Evolutionary conservation across 2,888 invertebrate species (phyloP).

Genomic region (Tyria jacobaeae): DNA sequence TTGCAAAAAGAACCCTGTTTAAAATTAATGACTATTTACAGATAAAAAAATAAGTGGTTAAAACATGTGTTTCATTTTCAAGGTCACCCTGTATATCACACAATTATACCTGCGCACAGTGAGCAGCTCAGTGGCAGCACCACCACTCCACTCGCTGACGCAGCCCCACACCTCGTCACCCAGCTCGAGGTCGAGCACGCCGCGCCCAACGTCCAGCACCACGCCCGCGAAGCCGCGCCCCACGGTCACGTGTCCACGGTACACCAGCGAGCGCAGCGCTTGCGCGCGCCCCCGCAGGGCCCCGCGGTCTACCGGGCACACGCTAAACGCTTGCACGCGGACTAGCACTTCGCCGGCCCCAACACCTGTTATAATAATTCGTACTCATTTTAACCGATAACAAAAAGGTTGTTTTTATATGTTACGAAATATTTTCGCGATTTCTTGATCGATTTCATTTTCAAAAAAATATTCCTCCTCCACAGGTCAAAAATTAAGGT

Average conservation of each 20-base stretch:
- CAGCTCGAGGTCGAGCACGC: constrained; percentile 75
- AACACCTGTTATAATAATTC: constrained; percentile 58
- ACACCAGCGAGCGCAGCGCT: constrained; percentile 63
- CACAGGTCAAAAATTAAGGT: too few relatives aligned
- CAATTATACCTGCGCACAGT: constrained; percentile 67
- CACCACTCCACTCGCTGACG: constrained; percentile 80
- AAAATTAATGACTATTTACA: too few relatives aligned
- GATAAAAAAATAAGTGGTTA: too few relatives aligned
- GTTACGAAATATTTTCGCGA: too few relatives aligned
- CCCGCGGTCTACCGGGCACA: constrained; percentile 70
- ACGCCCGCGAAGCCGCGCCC: constrained; percentile 79
- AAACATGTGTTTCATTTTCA: too few relatives aligned
- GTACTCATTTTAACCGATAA: too few relatives aligned
- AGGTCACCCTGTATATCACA: too few relatives aligned
- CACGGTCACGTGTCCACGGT: constrained; percentile 63
- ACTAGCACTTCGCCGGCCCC: constrained; percentile 75
- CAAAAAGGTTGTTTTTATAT: too few relatives aligned
- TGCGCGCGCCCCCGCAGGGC: constrained; percentile 73
- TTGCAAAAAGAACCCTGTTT: too few relatives aligned
- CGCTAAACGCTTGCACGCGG: constrained; percentile 81
- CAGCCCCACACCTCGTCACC: constrained; percentile 85
- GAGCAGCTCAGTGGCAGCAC: constrained; percentile 77
- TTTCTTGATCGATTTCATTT: too few relatives aligned
- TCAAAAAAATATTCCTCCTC: too few relatives aligned
- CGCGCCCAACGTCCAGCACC: constrained; percentile 77